These are phyloP conservation scores for Lota lota DNA, from an alignment of 2,113 vertebrate species.

Conservation along the genomic window DNA sequence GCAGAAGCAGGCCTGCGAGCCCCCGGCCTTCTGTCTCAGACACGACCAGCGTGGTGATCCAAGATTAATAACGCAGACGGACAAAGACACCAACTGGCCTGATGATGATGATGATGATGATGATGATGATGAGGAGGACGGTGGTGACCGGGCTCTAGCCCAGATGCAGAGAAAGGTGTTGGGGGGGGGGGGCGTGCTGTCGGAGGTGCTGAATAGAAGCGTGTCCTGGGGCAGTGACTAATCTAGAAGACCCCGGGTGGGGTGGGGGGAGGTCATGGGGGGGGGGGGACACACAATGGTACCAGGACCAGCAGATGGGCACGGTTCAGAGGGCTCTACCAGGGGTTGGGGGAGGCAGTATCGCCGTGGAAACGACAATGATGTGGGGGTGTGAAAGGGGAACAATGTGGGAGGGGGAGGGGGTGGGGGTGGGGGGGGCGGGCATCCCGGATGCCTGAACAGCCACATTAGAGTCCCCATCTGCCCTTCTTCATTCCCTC, in stretches of 20 bases:
- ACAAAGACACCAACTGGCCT: constrained; percentile 1
- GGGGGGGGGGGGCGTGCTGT: not conserved
- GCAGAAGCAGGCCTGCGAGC: too few relatives aligned
- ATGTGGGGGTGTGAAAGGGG: constrained; percentile 22
- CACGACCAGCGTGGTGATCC: not conserved
- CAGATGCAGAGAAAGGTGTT: constrained; percentile 26
- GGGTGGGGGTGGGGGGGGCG: not conserved
- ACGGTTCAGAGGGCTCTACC: constrained; percentile 35
- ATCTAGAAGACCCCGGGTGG: constrained; percentile 14
- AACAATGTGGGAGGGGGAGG: constrained; percentile 46
- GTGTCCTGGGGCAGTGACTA: constrained; percentile 48
- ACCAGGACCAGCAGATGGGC: constrained; percentile 64
- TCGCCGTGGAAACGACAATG: constrained; percentile 23
- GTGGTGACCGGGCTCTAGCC: constrained; percentile 9
- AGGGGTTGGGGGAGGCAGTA: constrained; percentile 13
- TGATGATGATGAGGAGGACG: not conserved
- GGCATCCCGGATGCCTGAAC: constrained; percentile 52
- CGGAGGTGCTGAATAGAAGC: constrained; percentile 36
- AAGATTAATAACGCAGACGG: constrained; percentile 4
- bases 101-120: not conserved
- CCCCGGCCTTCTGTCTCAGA: not conserved
- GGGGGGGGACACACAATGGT: constrained; percentile 40
- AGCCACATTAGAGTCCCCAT: constrained; percentile 60
- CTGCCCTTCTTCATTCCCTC: constrained; percentile 64
- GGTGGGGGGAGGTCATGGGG: constrained; percentile 15